Evolutionary conservation across 2,888 invertebrate genomes (phyloP), one percentile per base, ranked within the genome.

Genomic region (Trichogramma evanescens): DNA sequence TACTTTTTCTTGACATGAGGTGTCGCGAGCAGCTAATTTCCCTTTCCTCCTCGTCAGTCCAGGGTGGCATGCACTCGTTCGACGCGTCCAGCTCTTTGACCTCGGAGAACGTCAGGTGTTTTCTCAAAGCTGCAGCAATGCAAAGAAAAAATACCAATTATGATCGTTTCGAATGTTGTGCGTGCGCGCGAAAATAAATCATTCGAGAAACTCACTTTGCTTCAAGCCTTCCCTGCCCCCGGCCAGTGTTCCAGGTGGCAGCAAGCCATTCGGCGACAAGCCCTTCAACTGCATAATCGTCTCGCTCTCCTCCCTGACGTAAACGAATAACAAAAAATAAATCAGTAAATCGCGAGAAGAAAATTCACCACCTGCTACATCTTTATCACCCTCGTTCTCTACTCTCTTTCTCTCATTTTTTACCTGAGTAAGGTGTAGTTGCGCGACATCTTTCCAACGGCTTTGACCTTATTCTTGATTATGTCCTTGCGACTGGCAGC

Each of bases 361-460:
- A 26, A 26, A 26, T 26, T 26, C 26, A 3, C 26, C 26, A 26
- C 26, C 26, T 26, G 8, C 9, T 45, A 9, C n/a, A 45, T 45
- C 8, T 9, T 45, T 45, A n/a, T 9, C n/a, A 45, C 45, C 2
- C 8, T n/a, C 8, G n/a, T 26, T 26, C 26, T 26, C 13, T 13
- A n/a, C 13, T 13, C 13, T 9, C n/a, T 45, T 3, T 40, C 4
- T 4, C 5, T 4, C 4, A 26, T 3, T 40, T 10, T 79, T 79
- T 80, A 93, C 93, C 94, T 93, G 75, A 99, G 85, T 52, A 98
- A 95, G 72, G 97, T 95, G 86, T 99, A 99, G 73, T 98, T 97
- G 77, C 98, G 88, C 66, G 99, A 98, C 98, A 99, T 99, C 83
- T 99, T 99, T 68, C 99, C 99, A 81, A 99, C 98, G 68, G 99